Base-by-base conservation (phyloP, 2,797 vertebrate species). In the Coregonus ussuriensis region DNA sequence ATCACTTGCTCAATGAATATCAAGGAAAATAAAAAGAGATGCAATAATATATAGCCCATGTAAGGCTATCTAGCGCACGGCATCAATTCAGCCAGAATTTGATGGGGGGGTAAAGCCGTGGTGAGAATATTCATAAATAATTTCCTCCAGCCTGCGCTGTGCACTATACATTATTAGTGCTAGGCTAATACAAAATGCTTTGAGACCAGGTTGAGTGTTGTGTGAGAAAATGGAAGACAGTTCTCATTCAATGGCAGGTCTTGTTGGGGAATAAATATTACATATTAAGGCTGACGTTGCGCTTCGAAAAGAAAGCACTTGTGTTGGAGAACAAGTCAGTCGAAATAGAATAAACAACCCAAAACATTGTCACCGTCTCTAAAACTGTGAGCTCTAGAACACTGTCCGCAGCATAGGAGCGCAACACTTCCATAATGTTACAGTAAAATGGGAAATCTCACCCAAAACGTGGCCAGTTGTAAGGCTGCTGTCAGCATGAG, bases 401-500 rank as follows among this genome's bases (percentile, higher is more conserved):
- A 18, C 29, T 18, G 29, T 56, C 31, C 15, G 71, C 29, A 9
- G 71, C 52, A 35, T 54, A 4, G 71, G 31, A 29, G 6, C 52
- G 52, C 29, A 56, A 18, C 29, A 31, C 31, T 54, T 72, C 53
- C 7, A 56, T 4, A 25, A 47, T 74, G 62, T 68, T 59, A 70
- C 74, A 47, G 66, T 70, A 35, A 37, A 62, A 72, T 21, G 25
- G 59, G 9, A 79, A 77, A 88, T 81, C 93, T 93, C 84, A 94
- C 94, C 94, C 89, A 86, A 89, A 91, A 88, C 65, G 91, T 83
- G 86, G 89, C 85, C 53, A 93, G 85, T 74, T 93, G 91, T 74
- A 93, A 85, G 77, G 88, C 87, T 85, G 90, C 91, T 83, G 90
- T 89, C 88, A 94, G 88, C 79, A 93, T 87, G 86, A 91, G 81